Conservation (phyloP, 2,113 vertebrate species). For the Coryphaenoides rupestris region DNA sequence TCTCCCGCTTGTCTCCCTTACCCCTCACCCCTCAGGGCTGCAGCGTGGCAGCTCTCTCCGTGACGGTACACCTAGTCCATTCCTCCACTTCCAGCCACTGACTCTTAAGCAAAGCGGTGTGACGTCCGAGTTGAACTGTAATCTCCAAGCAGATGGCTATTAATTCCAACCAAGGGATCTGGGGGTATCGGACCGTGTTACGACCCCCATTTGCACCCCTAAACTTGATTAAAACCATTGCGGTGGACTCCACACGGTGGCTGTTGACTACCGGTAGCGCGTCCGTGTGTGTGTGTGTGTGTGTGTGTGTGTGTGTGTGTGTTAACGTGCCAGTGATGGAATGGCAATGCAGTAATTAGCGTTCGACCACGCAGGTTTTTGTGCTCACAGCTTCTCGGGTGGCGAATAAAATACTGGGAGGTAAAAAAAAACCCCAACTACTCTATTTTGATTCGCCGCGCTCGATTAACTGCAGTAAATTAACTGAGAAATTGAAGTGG, state of each 20-base stretch:
- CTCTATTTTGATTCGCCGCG: too few species aligned
- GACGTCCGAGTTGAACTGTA: conserved; percentile 34
- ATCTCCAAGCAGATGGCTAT: conserved; percentile 47
- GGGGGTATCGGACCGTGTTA: conserved; percentile 42
- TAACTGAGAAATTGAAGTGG: too few species aligned
- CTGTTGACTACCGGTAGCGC: conserved; percentile 29
- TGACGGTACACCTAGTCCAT: conserved; percentile 4
- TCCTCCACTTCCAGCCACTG: conserved; percentile 18
- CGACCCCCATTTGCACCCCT: conserved; percentile 46
- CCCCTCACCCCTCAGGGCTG: too few species aligned
- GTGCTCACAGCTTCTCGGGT: too few species aligned
- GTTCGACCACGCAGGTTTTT: not conserved
- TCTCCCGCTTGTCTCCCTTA: too few species aligned
- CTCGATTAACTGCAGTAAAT: too few species aligned
- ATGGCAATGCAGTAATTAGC: conserved; percentile 50
- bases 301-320: too few species aligned
- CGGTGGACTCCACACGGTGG: conserved; percentile 23
- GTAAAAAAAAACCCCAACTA: too few species aligned
- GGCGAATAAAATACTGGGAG: too few species aligned
- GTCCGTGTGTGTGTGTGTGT: too few species aligned
- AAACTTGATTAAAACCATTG: conserved; percentile 48
- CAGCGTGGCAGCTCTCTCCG: not conserved
- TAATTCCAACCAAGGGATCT: conserved; percentile 45
- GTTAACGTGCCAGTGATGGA: conserved; percentile 25
- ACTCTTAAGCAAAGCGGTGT: conserved; percentile 49